phyloP scores from a whole-genome alignment of 2,113 vertebrate species.

The Zapus hudsonius region DNA sequence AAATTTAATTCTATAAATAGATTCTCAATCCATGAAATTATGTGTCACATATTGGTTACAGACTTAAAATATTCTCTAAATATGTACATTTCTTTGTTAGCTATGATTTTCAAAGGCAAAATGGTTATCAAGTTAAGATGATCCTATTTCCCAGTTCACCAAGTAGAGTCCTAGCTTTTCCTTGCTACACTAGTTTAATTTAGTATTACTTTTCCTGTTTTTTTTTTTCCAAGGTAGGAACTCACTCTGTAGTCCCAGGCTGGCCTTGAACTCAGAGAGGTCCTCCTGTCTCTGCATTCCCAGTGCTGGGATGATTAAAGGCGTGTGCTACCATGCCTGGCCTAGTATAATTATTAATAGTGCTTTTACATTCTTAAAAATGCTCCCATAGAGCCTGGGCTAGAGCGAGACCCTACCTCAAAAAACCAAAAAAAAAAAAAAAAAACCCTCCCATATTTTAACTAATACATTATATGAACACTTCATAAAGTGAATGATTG shows the following conservation, averaged over 20 bases:
- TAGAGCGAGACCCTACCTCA: too few relatives aligned
- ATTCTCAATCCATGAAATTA: conserved; percentile 31
- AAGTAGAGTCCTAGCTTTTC: background rate
- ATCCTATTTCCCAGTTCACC: background rate
- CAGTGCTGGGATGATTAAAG: too few relatives aligned
- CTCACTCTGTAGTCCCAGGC: too few relatives aligned
- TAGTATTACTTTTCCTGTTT: background rate
- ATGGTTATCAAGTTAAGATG: background rate
- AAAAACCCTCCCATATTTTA: background rate
- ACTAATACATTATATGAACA: background rate
- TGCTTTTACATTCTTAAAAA: conserved; percentile 19
- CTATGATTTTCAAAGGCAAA: background rate
- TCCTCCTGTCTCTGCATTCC: too few relatives aligned
- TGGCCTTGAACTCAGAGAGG: too few relatives aligned
- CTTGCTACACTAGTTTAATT: background rate
- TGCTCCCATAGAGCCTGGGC: too few relatives aligned
- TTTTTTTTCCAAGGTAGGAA: too few relatives aligned
- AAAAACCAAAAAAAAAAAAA: too few relatives aligned
- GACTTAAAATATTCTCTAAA: conserved; percentile 28
- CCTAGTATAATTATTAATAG: background rate
- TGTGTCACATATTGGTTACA: background rate
- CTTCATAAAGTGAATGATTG: background rate
- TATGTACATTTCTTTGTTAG: background rate
- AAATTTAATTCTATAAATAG: conserved; percentile 6
- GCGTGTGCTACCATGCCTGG: too few relatives aligned